phyloP scores from a whole-genome alignment of 2,113 vertebrate genomes.

The Burhinus bistriatus region DNA sequence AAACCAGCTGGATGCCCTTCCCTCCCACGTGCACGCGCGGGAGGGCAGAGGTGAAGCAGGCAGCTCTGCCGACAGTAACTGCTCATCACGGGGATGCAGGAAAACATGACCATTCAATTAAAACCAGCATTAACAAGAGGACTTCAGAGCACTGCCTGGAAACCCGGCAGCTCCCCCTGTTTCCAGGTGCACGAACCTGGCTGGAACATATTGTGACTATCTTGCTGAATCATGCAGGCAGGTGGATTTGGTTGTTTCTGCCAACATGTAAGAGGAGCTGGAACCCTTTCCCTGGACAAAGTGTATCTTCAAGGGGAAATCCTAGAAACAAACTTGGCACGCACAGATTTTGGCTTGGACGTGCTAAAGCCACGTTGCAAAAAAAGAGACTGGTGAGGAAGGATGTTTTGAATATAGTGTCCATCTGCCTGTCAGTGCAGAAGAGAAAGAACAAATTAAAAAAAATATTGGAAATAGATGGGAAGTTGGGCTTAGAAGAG shows the following conservation, averaged over 20 bases:
- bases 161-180: background rate
- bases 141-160: background rate
- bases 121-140: background rate
- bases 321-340: constrained; percentile 56
- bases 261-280: constrained; percentile 2
- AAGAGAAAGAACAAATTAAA: background rate
- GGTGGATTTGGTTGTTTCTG: background rate
- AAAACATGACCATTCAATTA: background rate
- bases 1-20: constrained; percentile 44
- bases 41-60: constrained; percentile 39
- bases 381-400: background rate
- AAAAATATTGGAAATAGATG: background rate
- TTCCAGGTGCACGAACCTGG: background rate
- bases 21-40: background rate
- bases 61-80: background rate
- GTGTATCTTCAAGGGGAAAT: constrained; percentile 43
- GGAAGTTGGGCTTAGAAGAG: background rate
- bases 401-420: background rate
- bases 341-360: background rate
- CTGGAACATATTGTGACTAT: background rate
- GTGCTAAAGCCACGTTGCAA: background rate
- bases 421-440: background rate
- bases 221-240: constrained; percentile 19
- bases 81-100: background rate
- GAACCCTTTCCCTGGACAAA: background rate